phyloP scores from a whole-genome alignment of 2,888 invertebrate species.

The Pardosa pseudoannulata region DNA sequence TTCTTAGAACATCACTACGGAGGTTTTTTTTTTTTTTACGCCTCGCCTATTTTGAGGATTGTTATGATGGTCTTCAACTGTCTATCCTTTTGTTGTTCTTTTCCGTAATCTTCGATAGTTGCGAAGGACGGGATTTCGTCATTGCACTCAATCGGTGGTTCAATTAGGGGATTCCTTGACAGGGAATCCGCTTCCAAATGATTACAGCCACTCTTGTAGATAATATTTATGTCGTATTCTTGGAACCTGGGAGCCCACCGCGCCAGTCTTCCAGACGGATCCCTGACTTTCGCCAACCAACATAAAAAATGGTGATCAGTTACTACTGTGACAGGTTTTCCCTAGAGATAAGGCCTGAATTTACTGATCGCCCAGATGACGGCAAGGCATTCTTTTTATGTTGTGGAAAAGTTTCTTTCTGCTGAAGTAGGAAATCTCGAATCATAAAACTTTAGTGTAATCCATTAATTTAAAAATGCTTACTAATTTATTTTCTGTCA shows the following conservation, averaged over 20 bases:
- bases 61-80: too few species aligned
- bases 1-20: constrained; percentile 48
- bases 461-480: too few species aligned
- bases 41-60: too few species aligned
- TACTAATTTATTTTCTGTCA: too few species aligned
- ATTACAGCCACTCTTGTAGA: not conserved
- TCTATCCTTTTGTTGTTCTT: not conserved
- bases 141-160: too few species aligned
- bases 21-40: not conserved
- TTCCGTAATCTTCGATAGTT: too few species aligned
- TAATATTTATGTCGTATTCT: not conserved
- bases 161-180: not conserved
- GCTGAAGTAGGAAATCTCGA: too few species aligned
- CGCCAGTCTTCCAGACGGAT: constrained; percentile 78
- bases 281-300: constrained; percentile 78
- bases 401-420: constrained; percentile 77
- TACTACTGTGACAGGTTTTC: constrained; percentile 72
- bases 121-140: not conserved
- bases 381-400: constrained; percentile 78
- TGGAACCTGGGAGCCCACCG: constrained; percentile 78
- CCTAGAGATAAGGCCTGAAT: constrained; percentile 74
- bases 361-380: constrained; percentile 74
- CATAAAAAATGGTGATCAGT: constrained; percentile 74
- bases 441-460: too few species aligned
- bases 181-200: not conserved